phyloP scores from a whole-genome alignment of 1,140 invertebrate genomes.

The Saxidomus purpurata region DNA sequence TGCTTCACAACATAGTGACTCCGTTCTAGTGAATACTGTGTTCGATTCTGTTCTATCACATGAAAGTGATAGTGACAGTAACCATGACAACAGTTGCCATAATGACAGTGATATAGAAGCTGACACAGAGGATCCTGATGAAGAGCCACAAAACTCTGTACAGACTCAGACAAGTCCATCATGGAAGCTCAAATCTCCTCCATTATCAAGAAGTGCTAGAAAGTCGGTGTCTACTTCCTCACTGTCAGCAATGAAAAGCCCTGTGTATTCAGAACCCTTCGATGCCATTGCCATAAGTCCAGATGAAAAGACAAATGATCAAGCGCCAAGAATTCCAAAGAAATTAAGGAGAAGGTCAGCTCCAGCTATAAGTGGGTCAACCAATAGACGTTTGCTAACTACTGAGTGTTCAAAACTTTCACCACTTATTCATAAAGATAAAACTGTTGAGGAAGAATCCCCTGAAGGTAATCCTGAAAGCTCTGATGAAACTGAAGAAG shows the following conservation, averaged over 20 bases:
- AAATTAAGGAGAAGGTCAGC: conserved; percentile 70
- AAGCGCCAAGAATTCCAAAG: conserved; percentile 60
- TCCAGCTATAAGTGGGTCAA: conserved; percentile 65
- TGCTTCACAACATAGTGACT: background rate
- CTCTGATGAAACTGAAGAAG: conserved; percentile 37
- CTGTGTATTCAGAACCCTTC: conserved; percentile 96
- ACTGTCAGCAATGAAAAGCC: conserved; percentile 88
- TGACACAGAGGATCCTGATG: conserved; percentile 56
- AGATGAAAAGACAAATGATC: conserved; percentile 50
- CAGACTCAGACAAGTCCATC: conserved; percentile 72
- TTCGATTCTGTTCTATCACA: conserved; percentile 54
- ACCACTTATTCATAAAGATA: conserved; percentile 62
- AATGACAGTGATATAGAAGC: conserved; percentile 55
- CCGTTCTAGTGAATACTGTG: conserved; percentile 12
- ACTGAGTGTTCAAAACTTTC: conserved; percentile 60
- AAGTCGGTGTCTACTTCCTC: conserved; percentile 76
- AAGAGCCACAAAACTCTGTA: conserved; percentile 52
- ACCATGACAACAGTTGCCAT: conserved; percentile 50
- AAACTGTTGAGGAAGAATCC: conserved; percentile 2
- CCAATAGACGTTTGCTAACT: conserved; percentile 51
- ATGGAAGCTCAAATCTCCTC: conserved; percentile 72
- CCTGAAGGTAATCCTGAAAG: background rate
- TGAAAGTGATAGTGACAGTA: conserved; percentile 64
- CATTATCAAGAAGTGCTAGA: conserved; percentile 64
- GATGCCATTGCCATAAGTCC: conserved; percentile 90